These are phyloP conservation scores for Aeoliscus strigatus DNA, from an alignment of 2,797 vertebrate species.

Conservation along the genomic window DNA sequence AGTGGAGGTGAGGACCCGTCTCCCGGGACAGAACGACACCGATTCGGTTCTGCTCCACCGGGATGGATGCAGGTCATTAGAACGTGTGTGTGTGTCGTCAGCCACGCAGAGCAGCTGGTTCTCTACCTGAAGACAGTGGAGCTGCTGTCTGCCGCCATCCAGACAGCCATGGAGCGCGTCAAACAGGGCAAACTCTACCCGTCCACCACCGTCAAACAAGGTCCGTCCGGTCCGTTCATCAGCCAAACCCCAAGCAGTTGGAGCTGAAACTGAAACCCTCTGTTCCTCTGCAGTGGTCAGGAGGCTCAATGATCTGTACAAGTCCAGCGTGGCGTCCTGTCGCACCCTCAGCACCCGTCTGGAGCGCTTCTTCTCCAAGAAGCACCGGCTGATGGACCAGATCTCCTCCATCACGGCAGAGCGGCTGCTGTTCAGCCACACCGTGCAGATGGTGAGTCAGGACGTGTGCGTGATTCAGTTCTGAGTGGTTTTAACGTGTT, in stretches of 20 bases:
- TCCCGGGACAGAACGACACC: no score
- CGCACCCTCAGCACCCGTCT: slow-evolving; percentile 85
- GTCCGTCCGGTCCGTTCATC: no score
- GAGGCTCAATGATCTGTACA: slow-evolving; percentile 92
- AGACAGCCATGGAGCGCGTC: slow-evolving; percentile 87
- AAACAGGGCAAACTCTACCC: slow-evolving; percentile 90
- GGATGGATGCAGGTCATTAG: neutral
- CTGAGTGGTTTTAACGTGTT: neutral
- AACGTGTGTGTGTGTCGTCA: no score
- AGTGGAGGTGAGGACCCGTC: slow-evolving; percentile 95
- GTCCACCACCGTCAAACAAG: slow-evolving; percentile 92
- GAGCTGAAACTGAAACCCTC: neutral
- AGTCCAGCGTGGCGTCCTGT: slow-evolving; percentile 87
- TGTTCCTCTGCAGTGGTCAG: slow-evolving; percentile 77
- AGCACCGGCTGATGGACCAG: slow-evolving; percentile 93
- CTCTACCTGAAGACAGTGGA: slow-evolving; percentile 92
- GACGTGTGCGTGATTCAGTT: no score
- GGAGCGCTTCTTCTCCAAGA: slow-evolving; percentile 89
- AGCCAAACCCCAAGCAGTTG: neutral
- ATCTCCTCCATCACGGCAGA: slow-evolving; percentile 93
- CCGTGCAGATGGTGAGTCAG: slow-evolving; percentile 88
- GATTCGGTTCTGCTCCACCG: no score
- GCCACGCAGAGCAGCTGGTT: slow-evolving; percentile 93
- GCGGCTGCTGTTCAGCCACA: slow-evolving; percentile 92
- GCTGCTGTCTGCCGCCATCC: slow-evolving; percentile 85